A percentile compares a stretch with the other conserved stretches of the same genome.
Evolutionary conservation across 2,888 invertebrate genomes (phyloP).

Genomic region (Leistus spinibarbis): DNA sequence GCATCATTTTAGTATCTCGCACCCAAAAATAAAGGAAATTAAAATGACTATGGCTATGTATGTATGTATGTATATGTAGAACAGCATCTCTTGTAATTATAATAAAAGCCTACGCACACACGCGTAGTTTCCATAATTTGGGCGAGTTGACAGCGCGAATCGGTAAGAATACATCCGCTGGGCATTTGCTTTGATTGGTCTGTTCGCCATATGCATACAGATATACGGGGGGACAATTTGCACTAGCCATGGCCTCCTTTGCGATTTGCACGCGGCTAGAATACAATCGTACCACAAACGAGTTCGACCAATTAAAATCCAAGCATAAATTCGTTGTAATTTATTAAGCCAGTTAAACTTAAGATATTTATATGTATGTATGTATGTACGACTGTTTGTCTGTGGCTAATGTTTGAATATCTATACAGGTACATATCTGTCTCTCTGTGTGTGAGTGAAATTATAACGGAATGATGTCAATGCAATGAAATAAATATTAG

Average conservation of each 20-base stretch:
- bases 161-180: not conserved
- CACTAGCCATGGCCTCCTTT: slow-evolving; percentile 17
- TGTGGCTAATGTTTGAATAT: not conserved
- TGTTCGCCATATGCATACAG: not conserved
- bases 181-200: not conserved
- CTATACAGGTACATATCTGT: not conserved
- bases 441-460: not conserved
- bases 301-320: slow-evolving; percentile 29
- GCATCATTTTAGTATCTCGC: too few relatives aligned
- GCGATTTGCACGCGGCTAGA: slow-evolving; percentile 14
- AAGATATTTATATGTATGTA: slow-evolving; percentile 1
- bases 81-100: not conserved
- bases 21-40: too few relatives aligned
- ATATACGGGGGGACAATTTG: not conserved
- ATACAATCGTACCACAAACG: slow-evolving; percentile 10
- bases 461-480: slow-evolving; percentile 16
- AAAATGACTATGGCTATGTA: too few relatives aligned
- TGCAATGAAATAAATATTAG: slow-evolving; percentile 7
- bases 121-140: not conserved
- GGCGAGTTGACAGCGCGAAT: not conserved
- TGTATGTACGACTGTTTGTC: not conserved
- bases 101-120: not conserved
- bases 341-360: slow-evolving; percentile 31
- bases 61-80: too few relatives aligned
- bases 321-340: slow-evolving; percentile 28